Evolutionary conservation across 1,140 invertebrate species (phyloP), one percentile per base, ranked within the genome.

Genomic region (Lysiphlebus fabarum): DNA sequence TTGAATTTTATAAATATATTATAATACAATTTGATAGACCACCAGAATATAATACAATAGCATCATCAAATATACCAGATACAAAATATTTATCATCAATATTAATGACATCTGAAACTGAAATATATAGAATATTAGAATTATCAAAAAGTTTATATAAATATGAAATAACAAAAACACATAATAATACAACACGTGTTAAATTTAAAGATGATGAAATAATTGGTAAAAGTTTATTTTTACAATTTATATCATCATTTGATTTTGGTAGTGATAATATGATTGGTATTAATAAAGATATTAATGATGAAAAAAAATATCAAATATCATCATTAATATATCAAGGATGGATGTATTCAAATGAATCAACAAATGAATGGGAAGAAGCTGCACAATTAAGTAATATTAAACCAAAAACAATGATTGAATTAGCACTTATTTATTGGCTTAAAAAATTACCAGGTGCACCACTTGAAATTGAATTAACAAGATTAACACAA

Each of bases 391-490:
- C 84, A 6, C 74, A 77, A 60, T 69, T 77, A 41, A 84, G 84
- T 69, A 71, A 77, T 49, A 82, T 90, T 58, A 68, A 82, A 42
- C 78, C 84, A 9, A 75, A 77, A 55, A 82, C 84, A 60, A 73
- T 90, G 11, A 82, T 90, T 58, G 78, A 83, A 67, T 76, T 89
- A 37, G 72, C 85, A n/a, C 79, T 90, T 34, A 75, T 81, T 45
- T 89, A 85, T 74, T 86, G 89, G 83, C 82, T 86, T 59, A 81
- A 84, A 55, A 81, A 79, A 58, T 71, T 74, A 37, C 67, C 65
- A 33, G 67, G 63, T n/a, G 67, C 67, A 37, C 70, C 65, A 48
- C 69, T 82, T 38, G 70, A 77, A 66, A 61, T 68, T 7, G 75
- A 83, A 61, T 66, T 84, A 49, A 74, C 75, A 58, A 76, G 74